These are phyloP conservation scores for Alces alces DNA, from an alignment of 2,113 vertebrate genomes.

Conservation along the genomic window DNA sequence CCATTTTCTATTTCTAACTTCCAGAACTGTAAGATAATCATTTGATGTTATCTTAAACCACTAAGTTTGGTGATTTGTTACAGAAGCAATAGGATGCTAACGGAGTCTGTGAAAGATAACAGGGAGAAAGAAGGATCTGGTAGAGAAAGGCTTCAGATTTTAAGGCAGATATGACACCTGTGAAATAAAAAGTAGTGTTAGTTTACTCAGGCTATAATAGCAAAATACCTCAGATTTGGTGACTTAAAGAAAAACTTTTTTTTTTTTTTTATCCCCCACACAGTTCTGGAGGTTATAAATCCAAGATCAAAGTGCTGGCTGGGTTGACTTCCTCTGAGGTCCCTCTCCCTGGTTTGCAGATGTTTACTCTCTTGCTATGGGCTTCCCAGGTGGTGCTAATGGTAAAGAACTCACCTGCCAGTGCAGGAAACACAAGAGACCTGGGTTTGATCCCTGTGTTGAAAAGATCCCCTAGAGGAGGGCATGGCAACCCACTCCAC, in stretches of 20 bases:
- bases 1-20: background rate
- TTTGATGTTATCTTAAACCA: background rate
- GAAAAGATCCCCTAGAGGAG: background rate
- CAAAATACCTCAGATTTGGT: background rate
- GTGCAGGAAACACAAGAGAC: background rate
- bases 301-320: background rate
- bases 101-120: background rate
- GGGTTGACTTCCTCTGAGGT: too few species aligned
- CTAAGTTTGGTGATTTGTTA: background rate
- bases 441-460: background rate
- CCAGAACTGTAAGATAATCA: background rate
- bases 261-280: background rate
- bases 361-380: background rate
- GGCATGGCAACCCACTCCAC: background rate
- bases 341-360: background rate
- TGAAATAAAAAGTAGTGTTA: background rate
- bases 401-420: background rate
- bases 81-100: background rate
- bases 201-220: background rate
- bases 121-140: background rate
- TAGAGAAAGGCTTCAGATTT: background rate
- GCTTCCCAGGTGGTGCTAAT: background rate
- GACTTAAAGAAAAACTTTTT: background rate
- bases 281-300: background rate
- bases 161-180: background rate